These are phyloP conservation scores for Eugnorisma glareosa DNA, from an alignment of 2,888 invertebrate species.

Conservation along the genomic window DNA sequence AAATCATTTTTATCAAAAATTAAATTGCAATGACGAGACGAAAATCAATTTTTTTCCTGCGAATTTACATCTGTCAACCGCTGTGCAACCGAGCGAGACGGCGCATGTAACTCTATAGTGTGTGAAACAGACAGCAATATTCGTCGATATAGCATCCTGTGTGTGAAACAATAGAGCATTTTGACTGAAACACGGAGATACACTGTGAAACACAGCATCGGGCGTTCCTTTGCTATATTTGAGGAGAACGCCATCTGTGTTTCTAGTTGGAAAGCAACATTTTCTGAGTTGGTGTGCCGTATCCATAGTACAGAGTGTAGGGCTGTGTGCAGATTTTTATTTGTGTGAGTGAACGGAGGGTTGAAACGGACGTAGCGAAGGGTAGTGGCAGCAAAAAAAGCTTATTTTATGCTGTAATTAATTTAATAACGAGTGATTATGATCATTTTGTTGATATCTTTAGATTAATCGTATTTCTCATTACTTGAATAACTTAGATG, in stretches of 20 bases:
- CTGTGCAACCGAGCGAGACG: constrained; percentile 65
- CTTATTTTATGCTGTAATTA: constrained; percentile 22
- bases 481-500: not conserved
- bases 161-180: constrained; percentile 72
- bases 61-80: constrained; percentile 71
- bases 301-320: constrained; percentile 50
- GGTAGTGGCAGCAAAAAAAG: constrained; percentile 74
- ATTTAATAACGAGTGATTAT: constrained; percentile 2
- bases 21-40: constrained; percentile 46
- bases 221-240: constrained; percentile 49
- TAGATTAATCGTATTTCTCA: not conserved
- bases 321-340: constrained; percentile 59
- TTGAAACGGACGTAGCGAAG: constrained; percentile 82
- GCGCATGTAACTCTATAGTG: constrained; percentile 58
- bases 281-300: constrained; percentile 64
- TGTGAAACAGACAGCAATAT: constrained; percentile 62
- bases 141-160: constrained; percentile 71
- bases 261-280: constrained; percentile 67
- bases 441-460: constrained; percentile 2
- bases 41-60: constrained; percentile 70
- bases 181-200: constrained; percentile 51
- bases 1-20: constrained; percentile 51
- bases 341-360: constrained; percentile 78
- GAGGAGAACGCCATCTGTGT: constrained; percentile 73
- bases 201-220: constrained; percentile 72